Evolutionary conservation across 2,113 vertebrate genomes (phyloP), one percentile per base, ranked within the genome.

Genomic region (Triplophysa dalaica): DNA sequence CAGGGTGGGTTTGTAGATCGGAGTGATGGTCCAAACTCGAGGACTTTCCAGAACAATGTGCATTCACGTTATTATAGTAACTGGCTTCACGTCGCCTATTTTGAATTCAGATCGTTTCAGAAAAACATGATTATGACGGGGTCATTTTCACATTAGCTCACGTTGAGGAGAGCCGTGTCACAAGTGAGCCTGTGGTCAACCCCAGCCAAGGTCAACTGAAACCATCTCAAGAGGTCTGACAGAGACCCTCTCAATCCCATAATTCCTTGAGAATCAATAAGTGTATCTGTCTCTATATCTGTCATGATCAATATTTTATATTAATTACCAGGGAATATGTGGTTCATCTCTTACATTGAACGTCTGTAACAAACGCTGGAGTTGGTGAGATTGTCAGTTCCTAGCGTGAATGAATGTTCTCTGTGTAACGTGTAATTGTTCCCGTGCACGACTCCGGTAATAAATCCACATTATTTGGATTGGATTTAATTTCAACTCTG

Each of bases 51-150:
- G 50, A 75, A 87, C 87, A 89, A 90, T 89, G 81, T 87, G 70
- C 86, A 87, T 82, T 86, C 89, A 90, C 89, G 81, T 88, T 90
- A 84, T 91, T 85, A 86, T 86, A 70, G 72, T 87, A 87, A 89
- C 85, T 77, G 13, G 56, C 82, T 86, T 89, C 85, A 77, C 75
- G 61, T 78, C 73, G 50, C 58, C 77, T 81, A 86, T 87, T 45
- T 45, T 10, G 2, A 45, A 85, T 85, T 77, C 72, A 63, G 84
- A 89, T 91, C 83, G 70, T 83, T 82, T 24, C 24, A 24, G 75
- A 72, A 88, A 88, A 90, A 89, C 84, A 87, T 81, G 52, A 76
- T 83, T 77, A 66, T 74, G 73, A 62, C 62, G 8, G 69, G 70
- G 78, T 83, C 33, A 85, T 90, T 90, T 89, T 88, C 65, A 21